Evolutionary conservation across 2,797 vertebrate species (phyloP).

Genomic region (Aphelocoma californica): DNA sequence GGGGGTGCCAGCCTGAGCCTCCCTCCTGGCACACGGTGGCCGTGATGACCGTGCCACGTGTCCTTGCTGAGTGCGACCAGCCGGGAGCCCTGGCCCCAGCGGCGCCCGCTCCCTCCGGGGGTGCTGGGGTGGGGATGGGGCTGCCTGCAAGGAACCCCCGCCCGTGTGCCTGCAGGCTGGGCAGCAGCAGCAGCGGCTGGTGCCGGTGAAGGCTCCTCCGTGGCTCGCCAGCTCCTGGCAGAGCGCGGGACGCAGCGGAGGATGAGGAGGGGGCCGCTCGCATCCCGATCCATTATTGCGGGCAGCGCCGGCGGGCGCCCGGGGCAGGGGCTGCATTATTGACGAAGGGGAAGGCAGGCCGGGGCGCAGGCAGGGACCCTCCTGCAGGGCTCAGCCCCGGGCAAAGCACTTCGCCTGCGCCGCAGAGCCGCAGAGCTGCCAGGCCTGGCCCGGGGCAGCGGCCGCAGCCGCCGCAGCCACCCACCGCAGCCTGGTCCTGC

Average conservation of each 20-base stretch:
- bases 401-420: constrained; percentile 57
- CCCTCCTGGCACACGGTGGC: background rate
- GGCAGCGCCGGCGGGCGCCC: constrained; percentile 5
- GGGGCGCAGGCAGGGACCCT: background rate
- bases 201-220: background rate
- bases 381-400: constrained; percentile 43
- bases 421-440: constrained; percentile 36
- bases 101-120: fast-evolving
- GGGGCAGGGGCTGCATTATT: constrained; percentile 58
- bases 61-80: fast-evolving
- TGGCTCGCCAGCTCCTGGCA: background rate
- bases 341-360: constrained; percentile 15
- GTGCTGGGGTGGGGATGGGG: fast-evolving
- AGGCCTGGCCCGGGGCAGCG: background rate
- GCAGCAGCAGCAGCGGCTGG: background rate
- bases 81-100: background rate
- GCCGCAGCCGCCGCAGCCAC: background rate
- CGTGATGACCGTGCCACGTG: fast-evolving
- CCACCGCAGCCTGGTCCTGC: background rate
- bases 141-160: fast-evolving
- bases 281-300: constrained; percentile 4
- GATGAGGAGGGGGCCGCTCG: background rate
- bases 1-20: background rate
- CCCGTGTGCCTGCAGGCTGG: background rate
- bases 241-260: background rate